Evolutionary conservation across 37 sponge, comb jelly and placozoan species (phyloP).

Genomic region (Ianthella basta): DNA sequence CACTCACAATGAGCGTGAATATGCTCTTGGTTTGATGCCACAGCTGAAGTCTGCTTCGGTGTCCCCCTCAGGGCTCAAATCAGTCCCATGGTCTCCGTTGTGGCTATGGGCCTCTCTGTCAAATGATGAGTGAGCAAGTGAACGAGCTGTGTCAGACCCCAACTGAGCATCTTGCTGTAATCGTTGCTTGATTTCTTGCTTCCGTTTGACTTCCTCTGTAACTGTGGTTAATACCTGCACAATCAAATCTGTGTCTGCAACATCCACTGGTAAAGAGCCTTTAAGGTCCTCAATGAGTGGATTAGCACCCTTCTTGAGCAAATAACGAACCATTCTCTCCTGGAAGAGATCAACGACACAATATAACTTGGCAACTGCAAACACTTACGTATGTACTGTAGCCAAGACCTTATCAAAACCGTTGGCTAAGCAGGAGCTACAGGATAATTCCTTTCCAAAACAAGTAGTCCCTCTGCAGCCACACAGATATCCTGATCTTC

Average conservation of each 20-base stretch:
- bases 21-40: conserved; percentile 20
- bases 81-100: not conserved
- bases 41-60: not conserved
- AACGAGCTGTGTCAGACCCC: not conserved
- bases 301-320: conserved; percentile 66
- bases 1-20: conserved; percentile 33
- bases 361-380: too few relatives aligned
- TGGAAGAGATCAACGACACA: not conserved
- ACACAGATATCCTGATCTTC: too few relatives aligned
- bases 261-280: conserved; percentile 45
- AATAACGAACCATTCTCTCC: conserved; percentile 53
- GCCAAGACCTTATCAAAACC: too few relatives aligned
- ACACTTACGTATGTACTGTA: too few relatives aligned
- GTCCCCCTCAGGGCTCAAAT: not conserved
- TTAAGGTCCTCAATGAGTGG: conserved; percentile 24
- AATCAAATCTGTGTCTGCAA: not conserved
- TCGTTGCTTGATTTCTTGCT: conserved; percentile 20
- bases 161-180: conserved; percentile 1
- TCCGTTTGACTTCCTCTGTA: conserved; percentile 4
- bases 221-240: not conserved
- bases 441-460: too few relatives aligned
- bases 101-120: not conserved
- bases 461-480: too few relatives aligned
- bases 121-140: not conserved
- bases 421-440: too few relatives aligned